Base-by-base conservation (phyloP, 2,113 vertebrate genomes). In the Pipra filicauda region DNA sequence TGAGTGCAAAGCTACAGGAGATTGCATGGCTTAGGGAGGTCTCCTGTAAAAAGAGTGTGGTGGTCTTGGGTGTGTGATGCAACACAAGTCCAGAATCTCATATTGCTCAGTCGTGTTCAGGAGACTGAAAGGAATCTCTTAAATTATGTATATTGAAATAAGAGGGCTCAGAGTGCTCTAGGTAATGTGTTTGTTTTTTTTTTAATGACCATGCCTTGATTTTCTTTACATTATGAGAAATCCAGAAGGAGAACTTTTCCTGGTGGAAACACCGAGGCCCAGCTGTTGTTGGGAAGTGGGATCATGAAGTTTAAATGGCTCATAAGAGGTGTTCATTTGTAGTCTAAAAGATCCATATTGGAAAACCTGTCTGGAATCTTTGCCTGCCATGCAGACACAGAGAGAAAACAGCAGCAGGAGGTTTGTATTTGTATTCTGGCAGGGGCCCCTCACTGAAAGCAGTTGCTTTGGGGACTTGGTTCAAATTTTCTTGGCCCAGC, bases 341-440 rank as follows among this genome's bases (percentile, higher is more conserved):
- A 44, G 69, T 83, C 49, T 69, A 9, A 88, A 85, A 73, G 82
- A 82, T 85, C 80, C 59, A 41, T 51, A 80, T 41, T 62, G 72
- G 93, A 95, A 89, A 89, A 69, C 66, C 78, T 96, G 52, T 62
- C 23, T 57, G 94, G 70, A 96, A 84, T 70, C 43, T 88, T 65
- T 89, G 48, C 77, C 67, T 93, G 94, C 89, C 93, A 76, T 96
- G 86, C 95, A 78, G 88, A 91, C 84, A 49, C 73, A 59, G 87
- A 20, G 55, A 85, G 94, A 85, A 97, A 92, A 74, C 91, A 91
- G 82, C 93, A 93, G 91, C 81, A 89, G 95, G 94, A 96, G 79
- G 93, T 95, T 96, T 96, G 91, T 96, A 79, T 97, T 97, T 97
- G 94, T 88, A 20, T 95, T 95, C 91, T 97, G 94, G 96, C 96